Conservation (phyloP, 2,797 vertebrate species). For the Mormyrops boulengeri region DNA sequence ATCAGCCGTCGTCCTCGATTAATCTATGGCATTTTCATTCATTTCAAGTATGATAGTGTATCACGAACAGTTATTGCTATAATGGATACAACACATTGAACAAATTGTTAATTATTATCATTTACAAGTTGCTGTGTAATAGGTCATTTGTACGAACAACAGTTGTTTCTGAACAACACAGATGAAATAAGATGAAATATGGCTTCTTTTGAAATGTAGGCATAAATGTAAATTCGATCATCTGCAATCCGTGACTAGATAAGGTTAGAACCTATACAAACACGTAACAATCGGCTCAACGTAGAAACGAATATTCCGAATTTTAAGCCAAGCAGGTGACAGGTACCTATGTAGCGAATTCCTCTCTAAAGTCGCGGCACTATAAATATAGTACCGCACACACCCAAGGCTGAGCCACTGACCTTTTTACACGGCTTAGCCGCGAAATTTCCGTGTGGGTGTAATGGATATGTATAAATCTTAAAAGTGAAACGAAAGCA, state of each 20-base stretch:
- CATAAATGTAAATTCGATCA: not conserved
- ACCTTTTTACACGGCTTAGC: not conserved
- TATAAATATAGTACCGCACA: not conserved
- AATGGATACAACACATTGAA: not conserved
- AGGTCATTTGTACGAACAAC: not conserved
- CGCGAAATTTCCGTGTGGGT: not conserved
- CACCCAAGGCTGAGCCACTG: not conserved
- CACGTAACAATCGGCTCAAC: not conserved
- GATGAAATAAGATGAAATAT: not conserved
- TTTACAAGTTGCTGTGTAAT: not conserved
- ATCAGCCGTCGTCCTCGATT: not conserved
- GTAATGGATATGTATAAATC: not conserved
- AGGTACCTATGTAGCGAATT: not conserved
- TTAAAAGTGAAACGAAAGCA: not conserved
- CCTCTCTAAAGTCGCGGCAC: not conserved
- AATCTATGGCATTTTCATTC: not conserved
- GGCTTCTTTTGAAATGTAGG: not conserved
- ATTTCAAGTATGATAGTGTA: not conserved
- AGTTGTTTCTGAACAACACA: not conserved
- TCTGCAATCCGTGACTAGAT: not conserved
- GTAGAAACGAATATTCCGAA: not conserved
- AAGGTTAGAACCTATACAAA: not conserved
- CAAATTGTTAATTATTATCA: not conserved
- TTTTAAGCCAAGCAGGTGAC: conserved; percentile 10
- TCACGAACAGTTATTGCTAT: not conserved